Conservation (phyloP, 1,140 invertebrate species). For the Hydropsyche tenuis region DNA sequence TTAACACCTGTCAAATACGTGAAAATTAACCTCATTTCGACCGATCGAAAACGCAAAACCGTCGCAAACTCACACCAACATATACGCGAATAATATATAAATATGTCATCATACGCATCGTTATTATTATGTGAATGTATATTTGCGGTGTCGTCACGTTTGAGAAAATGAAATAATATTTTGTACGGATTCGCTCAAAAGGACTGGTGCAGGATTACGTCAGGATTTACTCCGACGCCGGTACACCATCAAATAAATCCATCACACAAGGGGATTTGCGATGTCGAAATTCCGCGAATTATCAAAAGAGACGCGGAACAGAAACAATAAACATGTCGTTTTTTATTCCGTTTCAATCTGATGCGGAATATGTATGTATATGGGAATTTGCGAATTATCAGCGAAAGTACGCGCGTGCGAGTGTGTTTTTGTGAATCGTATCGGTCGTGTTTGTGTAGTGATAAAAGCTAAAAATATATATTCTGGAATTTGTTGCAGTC, state of each 20-base stretch:
- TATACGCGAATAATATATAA: not conserved
- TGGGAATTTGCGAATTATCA: no score
- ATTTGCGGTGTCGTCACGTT: constrained; percentile 20
- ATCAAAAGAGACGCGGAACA: no score
- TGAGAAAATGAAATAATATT: constrained; percentile 44
- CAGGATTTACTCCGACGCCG: constrained; percentile 27
- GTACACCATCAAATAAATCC: not conserved
- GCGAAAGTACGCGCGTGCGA: no score
- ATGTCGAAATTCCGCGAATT: no score
- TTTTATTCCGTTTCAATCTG: no score
- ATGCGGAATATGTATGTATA: no score
- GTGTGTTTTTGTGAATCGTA: no score
- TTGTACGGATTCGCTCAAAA: constrained; percentile 46
- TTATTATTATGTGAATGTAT: not conserved
- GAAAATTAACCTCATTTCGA: not conserved
- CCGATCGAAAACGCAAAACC: not conserved
- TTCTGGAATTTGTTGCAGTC: no score
- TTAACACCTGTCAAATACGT: not conserved
- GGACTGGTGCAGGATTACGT: constrained; percentile 28
- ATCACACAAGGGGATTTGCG: no score
- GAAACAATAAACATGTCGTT: no score
- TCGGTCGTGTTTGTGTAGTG: no score
- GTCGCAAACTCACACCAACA: not conserved
- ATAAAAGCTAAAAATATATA: no score
- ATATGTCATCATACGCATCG: not conserved